Percentiles rank a stretch among this genome's conserved stretches.
These are phyloP conservation scores for Passer montanus DNA, from an alignment of 2,113 vertebrate species.

Conservation along the genomic window DNA sequence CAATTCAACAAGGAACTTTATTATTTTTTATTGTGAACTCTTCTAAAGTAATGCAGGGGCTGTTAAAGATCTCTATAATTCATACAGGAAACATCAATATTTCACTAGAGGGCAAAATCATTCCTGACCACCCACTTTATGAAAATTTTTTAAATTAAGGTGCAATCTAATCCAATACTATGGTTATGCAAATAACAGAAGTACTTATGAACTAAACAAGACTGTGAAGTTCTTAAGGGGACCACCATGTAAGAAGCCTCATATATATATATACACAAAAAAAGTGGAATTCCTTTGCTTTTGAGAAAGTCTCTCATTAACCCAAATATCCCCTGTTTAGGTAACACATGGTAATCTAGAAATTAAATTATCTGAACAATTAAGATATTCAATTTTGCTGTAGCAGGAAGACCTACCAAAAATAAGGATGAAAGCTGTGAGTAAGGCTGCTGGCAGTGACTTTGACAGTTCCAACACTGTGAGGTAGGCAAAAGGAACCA, in stretches of 20 bases:
- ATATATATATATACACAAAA: background rate
- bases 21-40: background rate
- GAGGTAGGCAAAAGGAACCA: constrained; percentile 89
- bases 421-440: constrained; percentile 84
- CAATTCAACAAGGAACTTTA: background rate
- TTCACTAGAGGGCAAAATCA: background rate
- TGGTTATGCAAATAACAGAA: background rate
- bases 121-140: background rate
- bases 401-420: constrained; percentile 83
- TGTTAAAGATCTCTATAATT: background rate
- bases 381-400: background rate
- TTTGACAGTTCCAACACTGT: constrained; percentile 86
- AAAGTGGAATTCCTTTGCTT: background rate
- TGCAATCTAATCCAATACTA: background rate
- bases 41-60: background rate
- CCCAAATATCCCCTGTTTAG: background rate
- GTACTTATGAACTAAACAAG: background rate
- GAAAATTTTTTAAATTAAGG: background rate
- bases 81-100: background rate
- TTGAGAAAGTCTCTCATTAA: background rate
- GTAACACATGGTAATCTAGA: background rate
- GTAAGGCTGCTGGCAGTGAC: constrained; percentile 84
- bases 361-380: background rate
- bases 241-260: background rate
- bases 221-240: background rate